A percentile compares a stretch with the other conserved stretches of the same genome.
Conservation (phyloP, 2,113 vertebrate genomes). For the Phyllostomus discolor region DNA sequence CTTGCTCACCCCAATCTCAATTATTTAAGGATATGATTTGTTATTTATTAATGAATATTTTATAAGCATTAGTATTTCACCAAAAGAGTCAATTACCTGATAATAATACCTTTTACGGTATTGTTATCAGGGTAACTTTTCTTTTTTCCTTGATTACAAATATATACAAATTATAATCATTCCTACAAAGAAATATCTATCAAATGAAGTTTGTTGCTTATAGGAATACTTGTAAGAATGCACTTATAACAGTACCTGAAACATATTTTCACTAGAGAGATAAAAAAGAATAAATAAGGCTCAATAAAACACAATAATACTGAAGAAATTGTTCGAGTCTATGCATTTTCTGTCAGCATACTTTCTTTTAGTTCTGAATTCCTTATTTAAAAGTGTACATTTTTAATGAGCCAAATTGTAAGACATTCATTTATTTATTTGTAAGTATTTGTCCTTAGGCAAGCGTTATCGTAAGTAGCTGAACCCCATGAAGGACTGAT, state of each 20-base stretch:
- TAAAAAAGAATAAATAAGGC: neutral
- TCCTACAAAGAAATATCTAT: slow-evolving; percentile 26
- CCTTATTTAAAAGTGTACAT: slow-evolving; percentile 40
- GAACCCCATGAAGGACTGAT: slow-evolving; percentile 19
- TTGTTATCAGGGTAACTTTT: slow-evolving; percentile 17
- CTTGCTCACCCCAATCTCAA: neutral
- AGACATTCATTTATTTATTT: slow-evolving; percentile 51
- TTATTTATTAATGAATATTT: slow-evolving; percentile 25
- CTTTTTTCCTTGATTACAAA: slow-evolving; percentile 30
- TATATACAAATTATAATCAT: slow-evolving; percentile 30
- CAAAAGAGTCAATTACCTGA: slow-evolving; percentile 6
- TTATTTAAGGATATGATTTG: slow-evolving; percentile 4
- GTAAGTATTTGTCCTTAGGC: slow-evolving; percentile 20
- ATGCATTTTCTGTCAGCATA: neutral
- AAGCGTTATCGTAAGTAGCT: slow-evolving; percentile 4
- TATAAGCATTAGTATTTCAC: neutral
- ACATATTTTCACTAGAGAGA: slow-evolving; percentile 52
- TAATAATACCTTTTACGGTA: slow-evolving; percentile 16
- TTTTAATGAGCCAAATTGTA: slow-evolving; percentile 50
- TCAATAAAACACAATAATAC: slow-evolving; percentile 56
- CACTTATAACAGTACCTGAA: slow-evolving; percentile 39
- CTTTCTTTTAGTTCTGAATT: slow-evolving; percentile 10
- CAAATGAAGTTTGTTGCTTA: slow-evolving; percentile 59
- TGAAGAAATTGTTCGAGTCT: neutral
- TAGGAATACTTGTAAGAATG: slow-evolving; percentile 21